Evolutionary conservation across 2,888 invertebrate genomes (phyloP).

Genomic region (Ryuthela nishihirai): DNA sequence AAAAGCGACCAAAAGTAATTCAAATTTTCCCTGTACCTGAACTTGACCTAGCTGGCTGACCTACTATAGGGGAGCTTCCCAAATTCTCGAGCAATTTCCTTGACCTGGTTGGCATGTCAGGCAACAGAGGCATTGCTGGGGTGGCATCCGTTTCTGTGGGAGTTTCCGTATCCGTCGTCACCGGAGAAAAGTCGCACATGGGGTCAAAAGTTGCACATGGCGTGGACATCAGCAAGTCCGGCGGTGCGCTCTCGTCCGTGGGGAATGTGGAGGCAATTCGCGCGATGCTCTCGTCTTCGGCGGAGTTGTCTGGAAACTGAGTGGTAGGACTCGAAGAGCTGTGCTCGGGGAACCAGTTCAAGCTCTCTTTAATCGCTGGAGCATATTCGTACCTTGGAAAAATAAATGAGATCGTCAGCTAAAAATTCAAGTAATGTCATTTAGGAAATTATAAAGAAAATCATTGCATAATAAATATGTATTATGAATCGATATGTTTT

Average conservation of each 20-base stretch:
- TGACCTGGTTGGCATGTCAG: conserved; percentile 58
- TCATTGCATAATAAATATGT: too few species aligned
- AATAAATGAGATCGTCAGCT: too few species aligned
- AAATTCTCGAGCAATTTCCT: conserved; percentile 55
- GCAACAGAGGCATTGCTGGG: conserved; percentile 59
- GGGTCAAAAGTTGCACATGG: conserved; percentile 10
- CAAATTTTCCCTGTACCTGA: too few species aligned
- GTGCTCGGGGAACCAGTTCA: too few species aligned
- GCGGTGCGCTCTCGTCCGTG: conserved; percentile 50
- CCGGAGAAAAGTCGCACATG: conserved; percentile 41
- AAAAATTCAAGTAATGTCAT: too few species aligned
- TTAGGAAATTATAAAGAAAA: too few species aligned
- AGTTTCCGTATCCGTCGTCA: conserved; percentile 44
- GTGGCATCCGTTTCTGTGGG: conserved; percentile 49
- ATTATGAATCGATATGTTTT: too few species aligned
- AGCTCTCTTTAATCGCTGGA: too few species aligned
- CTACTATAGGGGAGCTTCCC: conserved; percentile 50
- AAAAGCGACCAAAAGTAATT: too few species aligned
- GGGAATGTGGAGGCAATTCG: conserved; percentile 54
- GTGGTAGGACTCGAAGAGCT: background rate
- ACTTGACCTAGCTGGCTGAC: conserved; percentile 24
- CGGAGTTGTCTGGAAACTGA: conserved; percentile 45
- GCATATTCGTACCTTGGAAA: too few species aligned
- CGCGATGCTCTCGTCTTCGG: conserved; percentile 54
- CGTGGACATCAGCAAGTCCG: conserved; percentile 46